Conservation (phyloP, 2,113 vertebrate genomes). For the Octodon degus region DNA sequence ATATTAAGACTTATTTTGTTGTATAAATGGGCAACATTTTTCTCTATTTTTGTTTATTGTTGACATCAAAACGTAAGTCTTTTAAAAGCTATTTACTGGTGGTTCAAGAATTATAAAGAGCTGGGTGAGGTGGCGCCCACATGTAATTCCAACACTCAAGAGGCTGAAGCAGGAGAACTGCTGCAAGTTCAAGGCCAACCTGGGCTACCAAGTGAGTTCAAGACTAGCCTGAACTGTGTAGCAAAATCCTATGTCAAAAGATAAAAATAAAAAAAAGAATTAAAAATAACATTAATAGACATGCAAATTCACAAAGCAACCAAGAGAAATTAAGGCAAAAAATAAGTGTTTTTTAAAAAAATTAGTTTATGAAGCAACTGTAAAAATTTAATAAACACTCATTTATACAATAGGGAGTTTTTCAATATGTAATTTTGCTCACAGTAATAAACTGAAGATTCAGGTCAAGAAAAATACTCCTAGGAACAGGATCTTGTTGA, state of each 20-base stretch:
- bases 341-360: neutral
- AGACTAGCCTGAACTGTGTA: neutral
- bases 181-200: neutral
- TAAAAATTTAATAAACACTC: slow-evolving; percentile 49
- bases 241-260: neutral
- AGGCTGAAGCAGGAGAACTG: neutral
- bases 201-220: neutral
- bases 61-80: neutral
- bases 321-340: neutral
- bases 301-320: neutral
- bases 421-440: neutral
- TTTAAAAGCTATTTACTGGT: neutral
- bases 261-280: neutral
- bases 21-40: neutral
- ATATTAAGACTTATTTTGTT: neutral
- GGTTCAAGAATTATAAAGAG: neutral
- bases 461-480: slow-evolving; percentile 17
- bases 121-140: too few species aligned
- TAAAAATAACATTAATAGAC: neutral
- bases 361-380: neutral
- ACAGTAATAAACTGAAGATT: slow-evolving; percentile 28
- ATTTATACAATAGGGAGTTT: neutral
- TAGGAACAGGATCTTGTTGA: neutral
- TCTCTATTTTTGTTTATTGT: slow-evolving; percentile 11
- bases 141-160: neutral